Evolutionary conservation across 2,113 vertebrate genomes (phyloP).

Genomic region (Sterrhoptilus dennistouni): DNA sequence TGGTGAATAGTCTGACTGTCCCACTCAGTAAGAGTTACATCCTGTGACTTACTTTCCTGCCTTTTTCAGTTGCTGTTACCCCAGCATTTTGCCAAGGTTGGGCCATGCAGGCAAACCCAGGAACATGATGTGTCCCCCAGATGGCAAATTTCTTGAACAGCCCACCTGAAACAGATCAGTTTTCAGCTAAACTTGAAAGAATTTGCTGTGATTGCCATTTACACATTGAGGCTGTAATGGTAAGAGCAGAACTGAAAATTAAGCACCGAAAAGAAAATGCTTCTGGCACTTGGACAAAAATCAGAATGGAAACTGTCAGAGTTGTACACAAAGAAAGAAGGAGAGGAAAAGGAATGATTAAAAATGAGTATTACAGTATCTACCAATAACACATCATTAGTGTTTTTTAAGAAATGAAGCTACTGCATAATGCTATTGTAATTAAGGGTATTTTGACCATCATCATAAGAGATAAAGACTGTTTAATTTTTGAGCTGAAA

Average conservation of each 20-base stretch:
- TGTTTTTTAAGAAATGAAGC: neutral
- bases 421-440: neutral
- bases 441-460: neutral
- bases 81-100: neutral
- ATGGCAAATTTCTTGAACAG: neutral
- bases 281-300: neutral
- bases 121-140: neutral
- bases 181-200: neutral
- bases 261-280: neutral
- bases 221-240: neutral
- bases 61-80: neutral
- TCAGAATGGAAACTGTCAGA: neutral
- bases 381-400: neutral
- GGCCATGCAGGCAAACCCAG: neutral
- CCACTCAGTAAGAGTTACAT: neutral
- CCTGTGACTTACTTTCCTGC: neutral
- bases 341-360: neutral
- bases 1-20: neutral
- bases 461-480: neutral
- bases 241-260: neutral
- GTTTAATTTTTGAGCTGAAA: conserved; percentile 27
- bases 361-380: neutral
- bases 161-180: neutral
- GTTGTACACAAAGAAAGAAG: neutral
- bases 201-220: neutral